Base-by-base conservation (phyloP, 2,888 invertebrate species). In the Trissonchulus latispiculum region DNA sequence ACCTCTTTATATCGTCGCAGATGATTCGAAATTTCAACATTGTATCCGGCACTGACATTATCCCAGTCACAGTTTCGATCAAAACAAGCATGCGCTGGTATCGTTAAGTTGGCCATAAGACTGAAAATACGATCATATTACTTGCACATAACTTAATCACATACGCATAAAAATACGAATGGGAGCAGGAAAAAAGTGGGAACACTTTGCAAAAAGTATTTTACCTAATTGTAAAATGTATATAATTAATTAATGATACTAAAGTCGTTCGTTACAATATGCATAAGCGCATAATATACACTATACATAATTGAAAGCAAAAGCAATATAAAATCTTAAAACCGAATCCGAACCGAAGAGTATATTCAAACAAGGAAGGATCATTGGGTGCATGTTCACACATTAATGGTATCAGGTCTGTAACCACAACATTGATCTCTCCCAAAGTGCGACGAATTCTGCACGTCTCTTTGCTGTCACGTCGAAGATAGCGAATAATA, bases 21-120 rank as follows among this genome's bases (percentile, higher is more conserved):
- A 68, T 68, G 69, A 2, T 68, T n/a, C 15, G 2, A 18, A 33
- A 68, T 68, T 32, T 68, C 69, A n/a, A 68, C 28, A 23, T 15
- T 36, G n/a, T 35, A 68, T 23, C 8, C 8, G 23, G 48, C 8
- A 15, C 48, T 23, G 23, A 23, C 23, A 15, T 48, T 48, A 23
- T 48, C 48, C 8, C n/a, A 36, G n/a, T 35, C 32, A 2, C 35
- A 35, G n/a, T 2, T 33, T 33, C n/a, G 31, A 36, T 75, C 74
- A 72, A 80, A 76, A 8, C 77, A 76, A 75, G 95, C 84, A 62
- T 93, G 84, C 0, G 92, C 91, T 23, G 97, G 96, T 83, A 92
- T 94, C 29, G 95, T 95, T 76, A 99, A 86, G 84, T 96, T 97
- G 31, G 95, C 93, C 76, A 96, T 83, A 73, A 99, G 86, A 81